phyloP scores from a whole-genome alignment of 2,888 invertebrate genomes.

The Xylophagus ater region DNA sequence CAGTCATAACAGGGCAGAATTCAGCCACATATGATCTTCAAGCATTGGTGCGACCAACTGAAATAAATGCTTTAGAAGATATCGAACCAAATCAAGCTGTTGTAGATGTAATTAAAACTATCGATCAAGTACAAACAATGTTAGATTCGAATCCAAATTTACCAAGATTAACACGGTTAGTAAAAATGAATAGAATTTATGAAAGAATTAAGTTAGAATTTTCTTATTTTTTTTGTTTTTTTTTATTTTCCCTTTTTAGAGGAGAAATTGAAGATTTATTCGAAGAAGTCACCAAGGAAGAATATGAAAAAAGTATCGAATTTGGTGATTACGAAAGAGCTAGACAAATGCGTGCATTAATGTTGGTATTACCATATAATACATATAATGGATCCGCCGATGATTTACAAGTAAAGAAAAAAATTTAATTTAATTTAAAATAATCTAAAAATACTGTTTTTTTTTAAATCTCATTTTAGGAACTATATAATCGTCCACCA shows the following conservation, averaged over 20 bases:
- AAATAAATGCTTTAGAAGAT: no score
- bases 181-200: neutral
- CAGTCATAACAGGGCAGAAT: no score
- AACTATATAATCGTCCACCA: constrained; percentile 35
- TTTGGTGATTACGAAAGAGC: constrained; percentile 35
- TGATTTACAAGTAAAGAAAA: constrained; percentile 28
- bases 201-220: neutral
- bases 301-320: constrained; percentile 35
- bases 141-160: constrained; percentile 33
- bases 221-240: neutral
- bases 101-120: constrained; percentile 32
- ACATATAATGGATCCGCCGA: constrained; percentile 34
- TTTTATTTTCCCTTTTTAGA: constrained; percentile 19
- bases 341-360: constrained; percentile 37
- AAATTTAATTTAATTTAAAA: constrained; percentile 1
- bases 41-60: no score
- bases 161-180: constrained; percentile 35
- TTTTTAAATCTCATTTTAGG: constrained; percentile 24
- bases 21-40: no score
- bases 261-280: constrained; percentile 40
- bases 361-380: constrained; percentile 38
- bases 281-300: constrained; percentile 38
- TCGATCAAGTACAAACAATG: constrained; percentile 37
- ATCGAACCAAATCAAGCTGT: neutral
- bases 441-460: neutral